phyloP scores from a whole-genome alignment of 2,888 invertebrate species.

The Acanthosepion esculentum region DNA sequence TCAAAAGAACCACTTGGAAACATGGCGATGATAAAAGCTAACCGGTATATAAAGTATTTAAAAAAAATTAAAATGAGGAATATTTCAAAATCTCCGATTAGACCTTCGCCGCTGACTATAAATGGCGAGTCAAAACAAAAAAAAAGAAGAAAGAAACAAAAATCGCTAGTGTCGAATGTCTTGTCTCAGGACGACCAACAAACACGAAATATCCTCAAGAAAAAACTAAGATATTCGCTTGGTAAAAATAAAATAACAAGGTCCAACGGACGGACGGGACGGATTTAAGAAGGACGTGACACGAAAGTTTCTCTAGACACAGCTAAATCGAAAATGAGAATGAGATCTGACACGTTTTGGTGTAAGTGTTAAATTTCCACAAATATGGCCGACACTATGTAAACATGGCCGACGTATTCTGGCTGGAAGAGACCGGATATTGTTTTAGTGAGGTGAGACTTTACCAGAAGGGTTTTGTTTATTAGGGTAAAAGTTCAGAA shows the following conservation, averaged over 20 bases:
- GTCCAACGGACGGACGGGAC: not conserved
- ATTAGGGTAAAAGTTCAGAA: not conserved
- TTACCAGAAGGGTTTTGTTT: not conserved
- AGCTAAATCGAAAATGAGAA: not conserved
- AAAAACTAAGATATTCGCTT: not conserved
- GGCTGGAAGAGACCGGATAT: not conserved
- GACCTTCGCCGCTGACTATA: not conserved
- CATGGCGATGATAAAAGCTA: not conserved
- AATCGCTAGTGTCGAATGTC: not conserved
- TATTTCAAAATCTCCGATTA: not conserved
- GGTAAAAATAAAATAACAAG: not conserved
- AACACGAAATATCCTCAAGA: not conserved
- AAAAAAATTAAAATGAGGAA: not conserved
- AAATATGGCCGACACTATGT: not conserved
- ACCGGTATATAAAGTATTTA: not conserved
- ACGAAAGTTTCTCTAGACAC: slow-evolving; percentile 17
- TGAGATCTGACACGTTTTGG: not conserved
- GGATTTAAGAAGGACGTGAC: slow-evolving; percentile 13
- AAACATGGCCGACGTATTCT: not conserved
- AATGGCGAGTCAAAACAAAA: not conserved
- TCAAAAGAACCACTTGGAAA: not conserved
- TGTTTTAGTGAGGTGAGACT: not conserved
- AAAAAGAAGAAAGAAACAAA: not conserved
- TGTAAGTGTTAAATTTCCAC: not conserved
- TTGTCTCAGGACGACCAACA: not conserved